These are phyloP conservation scores for Galerucella nymphaeae DNA, from an alignment of 2,888 invertebrate species.

Conservation along the genomic window DNA sequence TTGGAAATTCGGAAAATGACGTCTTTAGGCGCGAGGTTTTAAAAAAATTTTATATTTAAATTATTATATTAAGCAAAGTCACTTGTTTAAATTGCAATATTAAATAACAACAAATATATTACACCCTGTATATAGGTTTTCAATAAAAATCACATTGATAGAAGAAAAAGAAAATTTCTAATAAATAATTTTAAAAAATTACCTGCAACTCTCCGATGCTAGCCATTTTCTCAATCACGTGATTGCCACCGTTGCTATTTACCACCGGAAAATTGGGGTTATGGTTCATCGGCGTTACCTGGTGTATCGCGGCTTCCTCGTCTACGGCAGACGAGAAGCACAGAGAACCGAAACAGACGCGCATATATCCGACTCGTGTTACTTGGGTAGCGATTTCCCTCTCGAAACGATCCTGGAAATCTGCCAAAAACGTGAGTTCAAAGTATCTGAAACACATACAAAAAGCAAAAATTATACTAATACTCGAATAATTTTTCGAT, in stretches of 20 bases:
- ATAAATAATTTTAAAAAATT: background rate
- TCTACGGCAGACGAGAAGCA: constrained; percentile 89
- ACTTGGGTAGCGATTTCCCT: constrained; percentile 60
- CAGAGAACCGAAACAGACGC: constrained; percentile 87
- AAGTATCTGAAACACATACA: constrained; percentile 11
- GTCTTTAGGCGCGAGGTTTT: too few species aligned
- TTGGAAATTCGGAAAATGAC: too few species aligned
- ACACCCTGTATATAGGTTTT: too few species aligned
- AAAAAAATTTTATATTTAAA: too few species aligned
- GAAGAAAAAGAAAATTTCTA: too few species aligned
- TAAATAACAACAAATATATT: too few species aligned
- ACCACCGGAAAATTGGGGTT: constrained; percentile 26
- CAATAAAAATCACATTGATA: too few species aligned
- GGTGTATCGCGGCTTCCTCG: constrained; percentile 73
- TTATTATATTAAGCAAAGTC: too few species aligned
- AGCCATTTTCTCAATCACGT: constrained; percentile 53
- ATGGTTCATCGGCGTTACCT: constrained; percentile 48
- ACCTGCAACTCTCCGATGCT: constrained; percentile 68
- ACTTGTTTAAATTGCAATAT: too few species aligned
- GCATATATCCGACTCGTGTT: constrained; percentile 75
- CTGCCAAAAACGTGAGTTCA: constrained; percentile 33
- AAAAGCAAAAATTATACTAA: background rate
- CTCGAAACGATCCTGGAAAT: constrained; percentile 32
- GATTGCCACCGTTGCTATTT: constrained; percentile 31
- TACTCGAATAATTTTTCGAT: too few species aligned